Conservation (phyloP, 2,888 invertebrate genomes). For the Meiosimyza platycephala region DNA sequence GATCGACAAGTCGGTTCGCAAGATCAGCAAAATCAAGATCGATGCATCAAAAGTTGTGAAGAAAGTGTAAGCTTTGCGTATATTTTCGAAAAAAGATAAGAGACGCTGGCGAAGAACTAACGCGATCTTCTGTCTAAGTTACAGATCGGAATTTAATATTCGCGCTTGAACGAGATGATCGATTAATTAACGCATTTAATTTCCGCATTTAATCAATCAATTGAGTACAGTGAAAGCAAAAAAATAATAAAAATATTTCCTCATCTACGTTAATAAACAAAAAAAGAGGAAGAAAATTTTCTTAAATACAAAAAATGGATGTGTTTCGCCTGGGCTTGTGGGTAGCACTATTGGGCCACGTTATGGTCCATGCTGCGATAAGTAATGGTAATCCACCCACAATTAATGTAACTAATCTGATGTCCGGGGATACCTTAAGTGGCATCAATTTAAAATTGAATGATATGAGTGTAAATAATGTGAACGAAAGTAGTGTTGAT, state of each 20-base stretch:
- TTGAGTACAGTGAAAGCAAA: constrained; percentile 2
- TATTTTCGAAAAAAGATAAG: no score
- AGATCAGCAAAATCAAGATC: background rate
- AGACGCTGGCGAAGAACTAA: no score
- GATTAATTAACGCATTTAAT: no score
- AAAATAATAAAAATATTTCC: constrained; percentile 31
- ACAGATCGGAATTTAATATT: no score
- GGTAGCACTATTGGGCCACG: constrained; percentile 6
- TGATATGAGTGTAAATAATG: background rate
- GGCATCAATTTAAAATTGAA: constrained; percentile 37
- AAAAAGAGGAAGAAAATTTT: no score
- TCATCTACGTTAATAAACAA: no score
- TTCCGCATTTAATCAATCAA: background rate
- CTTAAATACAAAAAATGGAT: background rate
- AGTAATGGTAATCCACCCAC: constrained; percentile 50
- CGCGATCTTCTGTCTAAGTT: no score
- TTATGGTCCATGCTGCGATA: constrained; percentile 51
- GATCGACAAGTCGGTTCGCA: constrained; percentile 59
- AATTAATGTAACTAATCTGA: constrained; percentile 40
- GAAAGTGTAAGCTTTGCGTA: no score
- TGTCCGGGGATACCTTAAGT: constrained; percentile 47
- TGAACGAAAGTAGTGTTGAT: background rate
- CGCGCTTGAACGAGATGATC: no score
- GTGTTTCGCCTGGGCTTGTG: constrained; percentile 15
- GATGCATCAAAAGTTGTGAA: background rate